Conservation (phyloP, 1,140 invertebrate species). For the Nixonia krombeini region DNA sequence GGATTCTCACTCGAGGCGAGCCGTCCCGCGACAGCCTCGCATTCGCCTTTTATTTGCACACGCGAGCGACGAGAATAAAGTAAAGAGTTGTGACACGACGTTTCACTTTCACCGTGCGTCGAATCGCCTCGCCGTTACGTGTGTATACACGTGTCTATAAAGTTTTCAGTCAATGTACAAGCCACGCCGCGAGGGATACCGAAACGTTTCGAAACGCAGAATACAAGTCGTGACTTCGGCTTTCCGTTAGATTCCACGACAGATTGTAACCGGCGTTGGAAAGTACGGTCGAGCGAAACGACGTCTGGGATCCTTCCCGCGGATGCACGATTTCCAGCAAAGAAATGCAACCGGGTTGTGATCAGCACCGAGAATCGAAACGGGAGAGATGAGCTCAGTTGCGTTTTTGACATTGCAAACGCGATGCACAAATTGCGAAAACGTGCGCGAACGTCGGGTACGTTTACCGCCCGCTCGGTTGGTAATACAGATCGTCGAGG, state of each 20-base stretch:
- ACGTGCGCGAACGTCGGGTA: no score
- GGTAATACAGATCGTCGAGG: no score
- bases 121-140: slow-evolving; percentile 11
- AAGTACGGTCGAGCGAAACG: no score
- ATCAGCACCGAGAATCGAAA: no score
- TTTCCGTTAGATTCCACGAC: slow-evolving; percentile 10
- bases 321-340: no score
- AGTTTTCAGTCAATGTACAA: slow-evolving; percentile 17
- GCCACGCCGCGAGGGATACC: slow-evolving; percentile 11
- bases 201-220: slow-evolving; percentile 19
- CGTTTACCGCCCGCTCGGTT: no score
- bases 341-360: no score
- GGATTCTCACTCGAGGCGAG: slow-evolving; percentile 16
- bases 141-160: slow-evolving; percentile 25
- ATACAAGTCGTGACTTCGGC: slow-evolving; percentile 22
- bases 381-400: no score
- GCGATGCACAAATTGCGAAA: no score
- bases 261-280: slow-evolving; percentile 7
- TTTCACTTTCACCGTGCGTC: slow-evolving; percentile 31
- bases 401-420: no score
- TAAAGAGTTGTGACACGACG: slow-evolving; percentile 20
- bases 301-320: no score
- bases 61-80: slow-evolving; percentile 36
- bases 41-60: slow-evolving; percentile 17
- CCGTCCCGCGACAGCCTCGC: slow-evolving; percentile 8